These are phyloP conservation scores for Mythimna lalbum DNA, from an alignment of 2,888 invertebrate species.

Conservation along the genomic window DNA sequence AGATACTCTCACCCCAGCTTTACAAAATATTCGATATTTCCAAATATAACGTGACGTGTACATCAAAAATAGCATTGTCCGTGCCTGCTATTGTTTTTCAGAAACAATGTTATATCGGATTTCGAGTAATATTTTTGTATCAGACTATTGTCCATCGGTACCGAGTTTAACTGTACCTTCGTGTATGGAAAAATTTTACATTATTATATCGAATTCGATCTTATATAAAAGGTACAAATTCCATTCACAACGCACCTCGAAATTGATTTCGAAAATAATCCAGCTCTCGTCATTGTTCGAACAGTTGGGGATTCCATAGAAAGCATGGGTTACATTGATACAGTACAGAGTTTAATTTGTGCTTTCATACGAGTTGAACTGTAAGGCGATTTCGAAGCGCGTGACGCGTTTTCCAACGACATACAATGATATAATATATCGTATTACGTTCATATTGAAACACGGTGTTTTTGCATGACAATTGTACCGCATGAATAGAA, in stretches of 20 bases:
- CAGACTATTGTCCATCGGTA: constrained; percentile 48
- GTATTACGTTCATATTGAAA: constrained; percentile 46
- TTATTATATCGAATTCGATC: constrained; percentile 57
- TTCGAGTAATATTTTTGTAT: constrained; percentile 52
- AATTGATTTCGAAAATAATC: constrained; percentile 66
- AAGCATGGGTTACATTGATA: constrained; percentile 55
- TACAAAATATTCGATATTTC: constrained; percentile 35
- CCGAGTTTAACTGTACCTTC: constrained; percentile 41
- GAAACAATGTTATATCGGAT: constrained; percentile 45
- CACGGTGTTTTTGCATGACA: constrained; percentile 52
- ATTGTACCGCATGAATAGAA: constrained; percentile 47
- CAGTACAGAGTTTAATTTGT: constrained; percentile 59
- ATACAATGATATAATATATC: constrained; percentile 43
- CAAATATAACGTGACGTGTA: constrained; percentile 40
- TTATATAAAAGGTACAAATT: constrained; percentile 60
- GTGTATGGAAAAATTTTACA: constrained; percentile 52
- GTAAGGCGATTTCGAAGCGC: constrained; percentile 56
- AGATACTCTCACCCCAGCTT: constrained; percentile 14
- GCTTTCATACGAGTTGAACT: constrained; percentile 53
- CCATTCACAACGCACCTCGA: constrained; percentile 54
- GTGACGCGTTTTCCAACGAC: constrained; percentile 49
- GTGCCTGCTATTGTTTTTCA: constrained; percentile 48
- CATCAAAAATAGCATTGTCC: constrained; percentile 46
- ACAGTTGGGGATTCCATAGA: constrained; percentile 47
- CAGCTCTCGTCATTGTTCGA: constrained; percentile 57